These are phyloP conservation scores for Umimayanthus kanabou DNA, from an alignment of 92 coral and sea anemone species.

Conservation along the genomic window DNA sequence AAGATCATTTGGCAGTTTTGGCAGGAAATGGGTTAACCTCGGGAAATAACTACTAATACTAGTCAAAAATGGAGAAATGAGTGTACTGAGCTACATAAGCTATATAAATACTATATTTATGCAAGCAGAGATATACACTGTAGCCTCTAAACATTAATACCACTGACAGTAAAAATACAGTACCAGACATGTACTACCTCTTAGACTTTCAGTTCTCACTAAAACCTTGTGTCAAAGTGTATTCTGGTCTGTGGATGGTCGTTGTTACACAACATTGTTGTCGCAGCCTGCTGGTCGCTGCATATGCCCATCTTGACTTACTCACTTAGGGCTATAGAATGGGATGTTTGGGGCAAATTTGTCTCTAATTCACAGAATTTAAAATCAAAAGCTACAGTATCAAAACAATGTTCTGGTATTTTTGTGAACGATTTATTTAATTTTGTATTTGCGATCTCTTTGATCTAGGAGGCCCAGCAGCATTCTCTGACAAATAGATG, in stretches of 20 bases:
- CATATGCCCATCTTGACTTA: background rate
- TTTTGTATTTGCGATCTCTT: constrained; percentile 47
- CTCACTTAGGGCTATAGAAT: background rate
- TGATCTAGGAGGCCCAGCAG: constrained; percentile 44
- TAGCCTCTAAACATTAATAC: background rate
- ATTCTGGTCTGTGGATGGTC: background rate
- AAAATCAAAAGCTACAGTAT: background rate
- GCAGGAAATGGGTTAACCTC: background rate
- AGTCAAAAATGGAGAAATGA: background rate
- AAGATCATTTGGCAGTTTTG: background rate
- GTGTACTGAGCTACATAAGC: background rate
- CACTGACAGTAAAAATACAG: too few species aligned
- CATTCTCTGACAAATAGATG: constrained; percentile 42
- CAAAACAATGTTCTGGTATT: background rate
- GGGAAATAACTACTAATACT: background rate
- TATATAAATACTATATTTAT: too few species aligned
- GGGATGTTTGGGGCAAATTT: background rate
- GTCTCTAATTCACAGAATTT: background rate
- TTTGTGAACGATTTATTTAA: constrained; percentile 11
- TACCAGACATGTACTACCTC: too few species aligned
- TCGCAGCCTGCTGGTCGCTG: too few species aligned
- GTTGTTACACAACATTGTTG: too few species aligned
- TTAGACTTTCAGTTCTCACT: too few species aligned
- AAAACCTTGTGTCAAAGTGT: background rate
- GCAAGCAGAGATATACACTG: background rate